phyloP scores from a whole-genome alignment of 2,113 vertebrate genomes.

The Ameiurus melas region DNA sequence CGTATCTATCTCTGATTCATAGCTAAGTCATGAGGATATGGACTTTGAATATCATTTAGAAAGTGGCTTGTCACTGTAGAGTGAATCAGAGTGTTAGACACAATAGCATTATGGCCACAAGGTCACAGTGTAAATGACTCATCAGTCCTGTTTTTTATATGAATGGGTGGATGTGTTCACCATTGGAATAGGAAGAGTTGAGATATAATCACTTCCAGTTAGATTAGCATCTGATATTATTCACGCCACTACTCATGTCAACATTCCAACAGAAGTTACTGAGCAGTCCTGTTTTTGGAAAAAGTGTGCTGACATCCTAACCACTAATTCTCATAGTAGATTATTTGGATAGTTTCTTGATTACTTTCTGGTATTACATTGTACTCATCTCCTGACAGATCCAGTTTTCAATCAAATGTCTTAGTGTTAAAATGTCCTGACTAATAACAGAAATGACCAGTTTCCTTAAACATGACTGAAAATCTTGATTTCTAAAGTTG shows the following conservation, averaged over 20 bases:
- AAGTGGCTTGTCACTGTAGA: background rate
- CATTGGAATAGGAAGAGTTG: slow-evolving; percentile 51
- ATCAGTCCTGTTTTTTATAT: background rate
- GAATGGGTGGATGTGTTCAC: slow-evolving; percentile 8
- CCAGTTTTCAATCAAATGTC: background rate
- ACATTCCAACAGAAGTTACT: slow-evolving; percentile 43
- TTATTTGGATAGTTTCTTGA: slow-evolving; percentile 23
- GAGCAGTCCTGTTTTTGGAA: slow-evolving; percentile 29
- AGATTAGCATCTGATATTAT: slow-evolving; percentile 41
- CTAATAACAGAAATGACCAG: background rate
- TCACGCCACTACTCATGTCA: slow-evolving; percentile 26
- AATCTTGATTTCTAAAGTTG: background rate
- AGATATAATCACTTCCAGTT: slow-evolving; percentile 49
- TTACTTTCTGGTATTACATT: slow-evolving; percentile 16
- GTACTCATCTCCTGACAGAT: slow-evolving; percentile 9
- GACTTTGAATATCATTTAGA: background rate
- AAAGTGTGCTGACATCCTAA: background rate
- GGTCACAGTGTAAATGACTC: background rate
- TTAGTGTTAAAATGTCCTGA: background rate
- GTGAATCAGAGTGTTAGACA: slow-evolving; percentile 6
- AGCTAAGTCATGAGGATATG: background rate
- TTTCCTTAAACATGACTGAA: background rate
- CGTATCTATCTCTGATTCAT: slow-evolving; percentile 3
- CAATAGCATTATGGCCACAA: background rate
- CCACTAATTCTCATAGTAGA: background rate